Evolutionary conservation across 1,140 invertebrate genomes (phyloP), one percentile per base, ranked within the genome.

Genomic region (Muscidifurax raptorellus): DNA sequence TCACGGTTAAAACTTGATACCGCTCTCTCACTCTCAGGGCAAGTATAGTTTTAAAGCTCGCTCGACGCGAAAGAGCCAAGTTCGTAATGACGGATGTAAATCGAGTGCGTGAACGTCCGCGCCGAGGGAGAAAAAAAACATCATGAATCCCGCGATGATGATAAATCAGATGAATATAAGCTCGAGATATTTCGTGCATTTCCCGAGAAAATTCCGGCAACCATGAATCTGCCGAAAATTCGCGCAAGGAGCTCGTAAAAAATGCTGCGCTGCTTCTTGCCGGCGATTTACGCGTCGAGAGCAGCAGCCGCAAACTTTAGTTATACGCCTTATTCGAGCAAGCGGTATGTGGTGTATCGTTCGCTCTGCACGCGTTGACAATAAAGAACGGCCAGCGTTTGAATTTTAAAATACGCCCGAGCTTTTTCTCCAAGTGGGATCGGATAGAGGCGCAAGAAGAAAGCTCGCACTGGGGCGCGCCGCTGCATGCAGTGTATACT

Each of bases 201-300:
- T 59, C 52, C 52, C 52, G 52, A 59, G 52, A 22, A 59, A 59
- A 59, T 59, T 59, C 52, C 22, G 52, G 18, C 52, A 22, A 59
- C 52, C 52, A 59, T 59, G 52, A 59, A 59, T 59, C 52, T 59
- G 52, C 52, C 52, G 52, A 59, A 59, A 59, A 59, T 59, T 59
- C 18, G 52, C 52, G 22, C 52, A 59, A 59, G 52, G 52, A 59
- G 52, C 52, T 59, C 52, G 52, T 59, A 59, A 59, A 59, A 59
- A 59, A 59, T 59, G 18, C 52, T 7, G 52, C 22, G 52, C 52
- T 59, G 18, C 52, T 59, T 59, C 52, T 59, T 59, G 52, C 52
- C 52, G 18, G 52, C 52, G 52, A 59, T 59, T 59, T 59, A 59
- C 52, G 52, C 22, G n/a, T n/a, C n/a, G 52, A 9, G 36, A 40